Evolutionary conservation across 2,113 vertebrate species (phyloP).

Genomic region (Neopipo cinnamomea): DNA sequence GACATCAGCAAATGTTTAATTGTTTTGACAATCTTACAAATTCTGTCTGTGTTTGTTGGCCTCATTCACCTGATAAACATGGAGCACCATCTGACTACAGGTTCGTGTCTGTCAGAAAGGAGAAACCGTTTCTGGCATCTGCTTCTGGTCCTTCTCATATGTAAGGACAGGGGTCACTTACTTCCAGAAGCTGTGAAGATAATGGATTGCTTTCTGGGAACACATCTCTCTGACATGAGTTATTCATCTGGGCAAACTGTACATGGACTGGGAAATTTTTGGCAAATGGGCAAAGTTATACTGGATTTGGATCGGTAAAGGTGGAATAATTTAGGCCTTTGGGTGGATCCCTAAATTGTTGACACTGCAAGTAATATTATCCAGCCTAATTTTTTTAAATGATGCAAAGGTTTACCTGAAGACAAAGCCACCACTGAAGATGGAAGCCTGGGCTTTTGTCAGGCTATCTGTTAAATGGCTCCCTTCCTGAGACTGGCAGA

Average conservation of each 20-base stretch:
- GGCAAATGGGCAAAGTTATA: not conserved
- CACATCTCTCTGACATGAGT: not conserved
- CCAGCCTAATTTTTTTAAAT: not conserved
- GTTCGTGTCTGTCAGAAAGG: not conserved
- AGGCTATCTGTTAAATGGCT: not conserved
- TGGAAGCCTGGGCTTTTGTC: not conserved
- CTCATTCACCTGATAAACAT: not conserved
- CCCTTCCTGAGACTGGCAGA: not conserved
- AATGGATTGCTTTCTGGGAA: not conserved
- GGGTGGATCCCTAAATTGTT: not conserved
- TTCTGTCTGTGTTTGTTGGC: not conserved
- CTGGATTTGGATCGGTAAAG: not conserved
- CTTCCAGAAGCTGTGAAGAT: not conserved
- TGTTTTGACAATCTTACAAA: not conserved
- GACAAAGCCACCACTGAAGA: not conserved
- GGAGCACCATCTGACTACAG: not conserved
- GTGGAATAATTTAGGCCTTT: not conserved
- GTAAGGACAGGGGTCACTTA: not conserved
- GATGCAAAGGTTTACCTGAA: not conserved
- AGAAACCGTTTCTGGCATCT: not conserved
- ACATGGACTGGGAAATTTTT: not conserved
- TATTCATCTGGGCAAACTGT: not conserved
- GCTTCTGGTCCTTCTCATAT: not conserved
- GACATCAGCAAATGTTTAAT: not conserved
- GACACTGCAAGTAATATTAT: not conserved